Base-by-base conservation (phyloP, 2,888 invertebrate species). In the Agrypnus murinus region DNA sequence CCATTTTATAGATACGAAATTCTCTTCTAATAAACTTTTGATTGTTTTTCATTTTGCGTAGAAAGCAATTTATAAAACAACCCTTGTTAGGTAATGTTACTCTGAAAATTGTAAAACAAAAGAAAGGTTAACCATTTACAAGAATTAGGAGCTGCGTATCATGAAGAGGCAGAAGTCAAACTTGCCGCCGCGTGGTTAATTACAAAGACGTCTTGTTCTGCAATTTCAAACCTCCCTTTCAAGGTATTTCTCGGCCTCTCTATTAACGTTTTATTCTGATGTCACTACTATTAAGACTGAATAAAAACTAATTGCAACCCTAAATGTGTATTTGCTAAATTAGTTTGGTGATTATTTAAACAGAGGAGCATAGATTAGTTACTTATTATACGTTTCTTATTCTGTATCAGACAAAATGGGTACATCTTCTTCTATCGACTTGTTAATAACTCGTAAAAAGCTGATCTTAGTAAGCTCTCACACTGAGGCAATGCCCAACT, bases 11-110 rank as follows among this genome's bases (percentile, higher is more conserved):
- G 32, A 55, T 15, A 55, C 36, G 55, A 55, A 55, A 55, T 36
- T 55, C 17, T 17, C 32, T 32, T 32, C 32, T 55, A 14, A 55
- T 55, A 55, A 55, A 36, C 55, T 36, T 34, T 55, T 55, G 55
- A 55, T 55, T 55, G 36, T 55, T 55, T 55, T 55, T 32, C 55
- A n/a, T 34, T 8, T 12, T 55, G 15, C 9, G 8, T 3, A 15
- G 15, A 40, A 36, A 36, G 55, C 17, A 17, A 34, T 15, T 36
- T n/a, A 14, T 12, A 38, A 10, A 3, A 17, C 9, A 12, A 36
- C 38, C 38, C 55, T 36, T 38, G 31, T 31, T 19, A 46, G 46
- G 19, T 25, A 46, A 46, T 17, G n/a, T 46, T 50, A 31, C 25
- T 48, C 25, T 50, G 25, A 50, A 50, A 50, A 31, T 31, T 6